These are phyloP conservation scores for Goniozus legneri DNA, from an alignment of 1,140 invertebrate genomes.

Conservation along the genomic window DNA sequence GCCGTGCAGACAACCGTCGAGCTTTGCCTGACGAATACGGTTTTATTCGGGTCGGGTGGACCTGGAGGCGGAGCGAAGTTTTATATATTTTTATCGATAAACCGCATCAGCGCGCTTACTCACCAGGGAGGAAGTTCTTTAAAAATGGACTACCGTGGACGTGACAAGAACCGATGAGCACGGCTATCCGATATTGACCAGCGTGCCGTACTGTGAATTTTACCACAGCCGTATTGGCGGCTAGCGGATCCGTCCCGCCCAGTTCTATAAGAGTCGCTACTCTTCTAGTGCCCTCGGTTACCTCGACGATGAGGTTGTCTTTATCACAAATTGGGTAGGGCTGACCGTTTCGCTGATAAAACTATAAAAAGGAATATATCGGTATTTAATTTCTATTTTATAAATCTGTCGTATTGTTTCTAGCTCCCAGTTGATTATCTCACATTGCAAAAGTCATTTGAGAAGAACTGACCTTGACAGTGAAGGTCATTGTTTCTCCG, in stretches of 20 bases:
- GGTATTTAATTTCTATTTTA: constrained; percentile 16
- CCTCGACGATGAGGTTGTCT: constrained; percentile 82
- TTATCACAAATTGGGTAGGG: constrained; percentile 90
- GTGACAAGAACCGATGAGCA: constrained; percentile 72
- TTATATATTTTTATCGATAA: no score
- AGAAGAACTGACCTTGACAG: constrained; percentile 62
- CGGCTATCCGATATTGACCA: constrained; percentile 81
- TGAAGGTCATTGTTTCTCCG: constrained; percentile 86
- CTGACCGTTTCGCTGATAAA: constrained; percentile 87
- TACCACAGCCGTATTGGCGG: constrained; percentile 79
- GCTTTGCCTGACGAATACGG: constrained; percentile 79
- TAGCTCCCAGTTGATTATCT: not conserved
- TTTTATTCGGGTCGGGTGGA: constrained; percentile 78
- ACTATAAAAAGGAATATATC: constrained; percentile 58
- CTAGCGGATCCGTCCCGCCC: constrained; percentile 75
- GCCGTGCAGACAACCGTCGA: constrained; percentile 83
- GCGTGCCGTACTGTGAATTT: constrained; percentile 89
- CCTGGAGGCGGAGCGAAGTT: no score
- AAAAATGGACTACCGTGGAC: constrained; percentile 67
- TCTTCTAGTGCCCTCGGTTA: constrained; percentile 78
- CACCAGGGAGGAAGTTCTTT: constrained; percentile 65
- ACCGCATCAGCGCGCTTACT: not conserved
- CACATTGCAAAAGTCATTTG: not conserved
- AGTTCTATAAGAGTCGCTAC: constrained; percentile 81
- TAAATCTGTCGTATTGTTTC: not conserved